phyloP scores from a whole-genome alignment of 1,140 invertebrate genomes.

The Homalodisca vitripennis region DNA sequence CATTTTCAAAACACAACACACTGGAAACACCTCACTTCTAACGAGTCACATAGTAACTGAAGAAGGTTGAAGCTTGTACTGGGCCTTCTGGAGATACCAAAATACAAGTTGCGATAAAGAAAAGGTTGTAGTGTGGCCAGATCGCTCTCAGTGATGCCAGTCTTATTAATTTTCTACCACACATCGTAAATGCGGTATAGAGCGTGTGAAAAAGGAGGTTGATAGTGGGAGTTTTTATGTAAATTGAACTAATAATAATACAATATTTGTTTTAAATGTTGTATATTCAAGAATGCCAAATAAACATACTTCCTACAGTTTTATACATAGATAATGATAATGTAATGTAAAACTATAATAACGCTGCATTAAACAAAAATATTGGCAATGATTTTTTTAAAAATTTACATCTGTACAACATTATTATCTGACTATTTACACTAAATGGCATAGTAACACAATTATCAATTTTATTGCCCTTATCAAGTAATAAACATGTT shows the following conservation, averaged over 20 bases:
- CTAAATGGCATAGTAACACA: background rate
- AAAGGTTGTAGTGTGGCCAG: too few species aligned
- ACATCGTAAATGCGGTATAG: too few species aligned
- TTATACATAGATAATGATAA: conserved; percentile 5
- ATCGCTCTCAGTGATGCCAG: too few species aligned
- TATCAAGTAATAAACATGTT: background rate
- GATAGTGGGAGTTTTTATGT: too few species aligned
- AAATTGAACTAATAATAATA: background rate
- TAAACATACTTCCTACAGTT: conserved; percentile 7
- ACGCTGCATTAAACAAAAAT: conserved; percentile 13
- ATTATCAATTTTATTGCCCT: background rate
- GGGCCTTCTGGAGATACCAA: too few species aligned
- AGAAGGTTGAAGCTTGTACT: too few species aligned
- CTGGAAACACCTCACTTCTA: too few species aligned
- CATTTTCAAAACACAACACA: too few species aligned
- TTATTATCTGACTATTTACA: background rate
- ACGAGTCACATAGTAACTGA: too few species aligned
- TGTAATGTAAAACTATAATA: background rate
- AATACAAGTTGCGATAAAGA: too few species aligned
- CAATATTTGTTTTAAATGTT: background rate
- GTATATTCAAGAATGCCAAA: conserved; percentile 21
- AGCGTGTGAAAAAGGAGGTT: too few species aligned
- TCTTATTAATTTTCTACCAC: too few species aligned
- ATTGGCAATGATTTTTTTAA: conserved; percentile 12
- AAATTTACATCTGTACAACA: conserved; percentile 25